Conservation (phyloP, 2,888 invertebrate genomes). For the Conus canariensis region DNA sequence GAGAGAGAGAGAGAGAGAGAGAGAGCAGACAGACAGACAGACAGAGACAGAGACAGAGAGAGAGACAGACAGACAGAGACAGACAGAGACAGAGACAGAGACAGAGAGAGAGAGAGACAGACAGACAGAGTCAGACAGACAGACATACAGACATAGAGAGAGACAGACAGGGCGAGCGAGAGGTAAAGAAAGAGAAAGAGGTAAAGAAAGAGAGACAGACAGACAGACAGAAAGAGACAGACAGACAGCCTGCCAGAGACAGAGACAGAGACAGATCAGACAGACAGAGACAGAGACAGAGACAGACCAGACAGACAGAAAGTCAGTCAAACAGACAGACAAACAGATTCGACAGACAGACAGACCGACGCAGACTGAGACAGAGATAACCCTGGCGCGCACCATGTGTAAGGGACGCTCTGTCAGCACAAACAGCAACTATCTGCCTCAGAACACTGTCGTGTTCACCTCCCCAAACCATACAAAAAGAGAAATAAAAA, state of each 20-base stretch:
- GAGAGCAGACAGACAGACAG: not conserved
- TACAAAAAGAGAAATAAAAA: not conserved
- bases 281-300: not conserved
- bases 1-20: constrained; percentile 2
- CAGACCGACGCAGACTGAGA: too few relatives aligned
- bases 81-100: not conserved
- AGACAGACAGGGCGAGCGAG: too few relatives aligned
- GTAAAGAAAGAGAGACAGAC: too few relatives aligned
- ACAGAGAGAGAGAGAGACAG: not conserved
- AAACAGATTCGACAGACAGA: too few relatives aligned
- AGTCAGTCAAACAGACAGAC: too few relatives aligned
- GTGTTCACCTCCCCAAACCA: too few relatives aligned
- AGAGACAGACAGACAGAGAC: not conserved
- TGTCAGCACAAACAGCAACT: too few relatives aligned
- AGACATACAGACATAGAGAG: too few relatives aligned
- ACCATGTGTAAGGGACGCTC: too few relatives aligned
- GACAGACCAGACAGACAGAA: too few relatives aligned
- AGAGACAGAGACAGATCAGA: not conserved
- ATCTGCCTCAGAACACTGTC: too few relatives aligned
- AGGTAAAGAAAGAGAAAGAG: not conserved
- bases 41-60: not conserved
- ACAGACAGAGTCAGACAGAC: not conserved
- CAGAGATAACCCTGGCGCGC: not conserved
- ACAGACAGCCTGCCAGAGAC: not conserved
- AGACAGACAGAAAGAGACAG: not conserved